Base-by-base conservation (phyloP, 2,113 vertebrate genomes). In the Pollachius pollachius region DNA sequence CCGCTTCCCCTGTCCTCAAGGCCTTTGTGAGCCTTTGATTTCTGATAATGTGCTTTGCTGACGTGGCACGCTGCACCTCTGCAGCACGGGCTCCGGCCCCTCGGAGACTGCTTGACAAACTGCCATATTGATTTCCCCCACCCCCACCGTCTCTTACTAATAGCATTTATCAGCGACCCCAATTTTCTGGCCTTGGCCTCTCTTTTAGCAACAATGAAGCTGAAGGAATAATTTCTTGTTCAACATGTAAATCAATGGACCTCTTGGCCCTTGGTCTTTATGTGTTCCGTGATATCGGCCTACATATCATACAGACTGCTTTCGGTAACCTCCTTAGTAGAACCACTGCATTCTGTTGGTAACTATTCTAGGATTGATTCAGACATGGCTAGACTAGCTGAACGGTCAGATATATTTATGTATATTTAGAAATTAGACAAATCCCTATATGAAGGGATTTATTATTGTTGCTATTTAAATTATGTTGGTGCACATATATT, bases 231-330 rank as follows among this genome's bases (percentile, higher is more conserved):
- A 96, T 98, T 98, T 97, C 93, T 95, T 97, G 94, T 97, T 90
- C 94, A 95, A 96, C 97, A 96, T 97, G 94, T 87, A 94, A 96
- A 97, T 98, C 96, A 95, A 96, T 98, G 87, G 92, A 95, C 94
- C 95, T 94, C 86, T 90, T 93, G 94, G 93, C 93, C 94, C 89
- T 66, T 61, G 25, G 41, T 5, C 66, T 83, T 84, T 87, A 69
- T 88, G 91, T 91, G 90, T 86, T 90, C 86, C 89, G 11, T 66
- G 68, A 69, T 79, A 87, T 85, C 64, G 63, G 72, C 73, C 84
- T 83, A 79, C 84, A 83, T 86, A 62, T 70, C 69, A 62, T 62
- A 15, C 34, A 13, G 7, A 30, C 9, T 58, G 12, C n/a, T 71
- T 16, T 23, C 8, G 15, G 18, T 27, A 52, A 52, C 30, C 27